Evolutionary conservation across 2,113 vertebrate genomes (phyloP).

Genomic region (Rattus norvegicus): GRCr8 NC_086037.1:63869501-63870000

Average conservation of each 20-base stretch:
- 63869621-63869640: not conserved
- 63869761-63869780: not conserved
- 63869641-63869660: not conserved
- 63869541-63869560: not conserved
- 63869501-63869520: fast-evolving
- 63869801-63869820: not conserved
- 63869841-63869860: not conserved
- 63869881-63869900: conserved; percentile 63
- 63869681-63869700: not conserved
- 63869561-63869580: not conserved
- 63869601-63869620: not conserved
- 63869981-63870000: not conserved
- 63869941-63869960: not conserved
- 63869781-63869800: not conserved
- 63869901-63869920: conserved; percentile 27
- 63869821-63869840: not conserved
- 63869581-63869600: not conserved
- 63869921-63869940: not conserved
- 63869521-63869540: not conserved
- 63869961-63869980: not conserved
- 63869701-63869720: not conserved
- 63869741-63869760: not conserved
- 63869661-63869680: not conserved
- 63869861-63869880: conserved; percentile 31
- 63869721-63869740: not conserved